These are phyloP conservation scores for Tolypeutes matacus DNA, from an alignment of 2,797 vertebrate species.

Conservation along the genomic window DNA sequence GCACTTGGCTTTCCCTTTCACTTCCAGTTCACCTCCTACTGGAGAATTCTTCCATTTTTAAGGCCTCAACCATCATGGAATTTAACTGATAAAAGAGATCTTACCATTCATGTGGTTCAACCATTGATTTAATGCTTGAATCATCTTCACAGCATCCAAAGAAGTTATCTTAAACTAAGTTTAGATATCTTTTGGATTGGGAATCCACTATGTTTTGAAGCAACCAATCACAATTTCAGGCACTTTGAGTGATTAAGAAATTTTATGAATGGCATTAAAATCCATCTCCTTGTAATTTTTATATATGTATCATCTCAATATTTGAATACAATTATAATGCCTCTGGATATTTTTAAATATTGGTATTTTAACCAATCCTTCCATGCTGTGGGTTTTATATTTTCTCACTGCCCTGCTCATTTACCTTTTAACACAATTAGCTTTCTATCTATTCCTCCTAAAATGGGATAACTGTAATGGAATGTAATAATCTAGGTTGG, in stretches of 20 bases:
- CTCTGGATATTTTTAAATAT: background rate
- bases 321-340: background rate
- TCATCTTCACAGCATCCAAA: background rate
- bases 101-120: background rate
- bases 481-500: background rate
- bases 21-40: background rate
- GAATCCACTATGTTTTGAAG: background rate
- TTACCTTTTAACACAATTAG: background rate
- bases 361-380: conserved; percentile 26
- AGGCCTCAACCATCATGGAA: background rate
- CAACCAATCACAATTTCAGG: background rate
- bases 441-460: background rate
- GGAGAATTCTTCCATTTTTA: background rate
- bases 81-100: background rate
- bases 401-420: background rate
- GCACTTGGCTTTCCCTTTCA: background rate
- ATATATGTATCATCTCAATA: background rate
- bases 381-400: background rate
- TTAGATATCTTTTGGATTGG: background rate
- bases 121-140: background rate
- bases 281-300: background rate
- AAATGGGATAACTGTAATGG: background rate
- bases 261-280: background rate
- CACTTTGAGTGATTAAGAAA: background rate
- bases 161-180: background rate